These are phyloP conservation scores for Bombycilla garrulus DNA, from an alignment of 2,113 vertebrate genomes.

Conservation along the genomic window DNA sequence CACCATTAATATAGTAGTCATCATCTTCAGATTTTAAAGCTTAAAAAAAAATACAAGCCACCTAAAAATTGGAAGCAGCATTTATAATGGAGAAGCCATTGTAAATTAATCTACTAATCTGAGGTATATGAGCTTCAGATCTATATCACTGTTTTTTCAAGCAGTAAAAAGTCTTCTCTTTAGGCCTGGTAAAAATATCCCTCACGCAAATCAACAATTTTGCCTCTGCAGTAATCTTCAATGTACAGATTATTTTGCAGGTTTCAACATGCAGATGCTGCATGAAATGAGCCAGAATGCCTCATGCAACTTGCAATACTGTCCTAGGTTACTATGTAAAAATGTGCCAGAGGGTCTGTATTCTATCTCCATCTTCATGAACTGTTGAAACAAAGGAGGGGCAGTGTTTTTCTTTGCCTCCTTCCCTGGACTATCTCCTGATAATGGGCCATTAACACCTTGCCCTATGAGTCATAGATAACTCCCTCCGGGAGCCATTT, in stretches of 20 bases:
- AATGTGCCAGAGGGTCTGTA: too few relatives aligned
- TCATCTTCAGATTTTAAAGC: conserved; percentile 92
- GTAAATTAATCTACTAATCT: neutral
- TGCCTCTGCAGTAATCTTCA: neutral
- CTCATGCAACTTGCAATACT: neutral
- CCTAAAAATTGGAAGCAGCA: conserved; percentile 63
- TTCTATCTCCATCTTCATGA: too few relatives aligned
- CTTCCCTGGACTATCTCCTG: too few relatives aligned
- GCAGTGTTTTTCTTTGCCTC: too few relatives aligned
- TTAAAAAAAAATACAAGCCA: conserved; percentile 73
- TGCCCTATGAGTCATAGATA: too few relatives aligned
- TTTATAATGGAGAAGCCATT: conserved; percentile 53
- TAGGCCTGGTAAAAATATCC: neutral
- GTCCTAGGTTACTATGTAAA: too few relatives aligned
- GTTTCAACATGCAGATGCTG: neutral
- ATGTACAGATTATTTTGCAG: neutral
- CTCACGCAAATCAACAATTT: neutral
- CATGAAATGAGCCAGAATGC: neutral
- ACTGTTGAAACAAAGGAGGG: too few relatives aligned
- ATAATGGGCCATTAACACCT: too few relatives aligned
- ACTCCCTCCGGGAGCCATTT: too few relatives aligned
- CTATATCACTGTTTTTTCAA: neutral
- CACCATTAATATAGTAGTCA: conserved; percentile 97
- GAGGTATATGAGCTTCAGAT: neutral
- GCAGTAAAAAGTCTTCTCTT: neutral